These are phyloP conservation scores for Leptocoma aspasia DNA, from an alignment of 2,113 vertebrate species.

Conservation along the genomic window DNA sequence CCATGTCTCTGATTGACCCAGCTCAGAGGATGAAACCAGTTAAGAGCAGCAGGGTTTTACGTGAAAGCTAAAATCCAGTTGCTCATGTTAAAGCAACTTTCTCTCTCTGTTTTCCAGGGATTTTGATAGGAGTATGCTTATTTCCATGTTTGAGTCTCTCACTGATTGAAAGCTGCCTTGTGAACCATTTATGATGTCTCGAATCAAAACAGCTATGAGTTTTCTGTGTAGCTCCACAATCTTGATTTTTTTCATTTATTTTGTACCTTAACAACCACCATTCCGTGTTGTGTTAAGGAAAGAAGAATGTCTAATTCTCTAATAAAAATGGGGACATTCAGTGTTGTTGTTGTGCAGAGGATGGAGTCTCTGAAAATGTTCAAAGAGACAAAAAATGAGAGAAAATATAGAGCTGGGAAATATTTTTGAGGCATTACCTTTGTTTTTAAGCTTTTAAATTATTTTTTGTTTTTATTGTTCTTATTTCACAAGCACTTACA, in stretches of 20 bases:
- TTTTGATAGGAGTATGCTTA: not conserved
- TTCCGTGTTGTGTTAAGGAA: not conserved
- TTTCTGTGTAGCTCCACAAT: not conserved
- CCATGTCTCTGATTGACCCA: not conserved
- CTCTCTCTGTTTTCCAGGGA: not conserved
- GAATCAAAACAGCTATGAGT: not conserved
- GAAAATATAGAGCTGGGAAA: not conserved
- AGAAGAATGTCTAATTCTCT: not conserved
- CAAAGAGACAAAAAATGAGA: not conserved
- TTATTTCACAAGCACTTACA: constrained; percentile 2
- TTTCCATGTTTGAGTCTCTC: not conserved
- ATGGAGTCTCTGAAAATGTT: not conserved
- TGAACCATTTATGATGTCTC: not conserved
- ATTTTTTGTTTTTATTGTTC: not conserved
- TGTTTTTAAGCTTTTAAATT: not conserved
- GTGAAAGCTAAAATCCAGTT: not conserved
- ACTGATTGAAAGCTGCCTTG: not conserved
- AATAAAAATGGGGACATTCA: not conserved
- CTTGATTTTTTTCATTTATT: not conserved
- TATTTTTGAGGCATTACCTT: not conserved
- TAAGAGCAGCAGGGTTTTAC: not conserved
- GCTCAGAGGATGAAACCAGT: not conserved
- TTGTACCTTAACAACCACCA: not conserved
- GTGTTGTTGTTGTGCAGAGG: not conserved
- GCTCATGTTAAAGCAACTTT: not conserved